These are phyloP conservation scores for Zelostemma sp. DNA, from an alignment of 1,140 invertebrate genomes.

Conservation along the genomic window DNA sequence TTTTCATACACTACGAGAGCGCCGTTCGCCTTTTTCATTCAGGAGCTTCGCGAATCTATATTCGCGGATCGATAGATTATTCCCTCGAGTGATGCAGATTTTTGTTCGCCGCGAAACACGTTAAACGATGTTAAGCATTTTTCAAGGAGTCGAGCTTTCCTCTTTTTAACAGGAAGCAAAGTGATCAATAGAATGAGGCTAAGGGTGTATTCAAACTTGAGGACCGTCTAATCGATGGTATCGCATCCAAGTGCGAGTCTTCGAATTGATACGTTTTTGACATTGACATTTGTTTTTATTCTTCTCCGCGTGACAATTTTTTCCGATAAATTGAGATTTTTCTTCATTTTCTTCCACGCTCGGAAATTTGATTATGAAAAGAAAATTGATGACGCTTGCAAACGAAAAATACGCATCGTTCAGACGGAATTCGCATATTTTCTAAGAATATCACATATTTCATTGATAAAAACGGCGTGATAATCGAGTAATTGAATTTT, in stretches of 20 bases:
- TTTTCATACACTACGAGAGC: slow-evolving; percentile 59
- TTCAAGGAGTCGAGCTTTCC: neutral
- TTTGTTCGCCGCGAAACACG: neutral
- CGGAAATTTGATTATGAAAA: too few species aligned
- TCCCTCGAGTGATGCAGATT: neutral
- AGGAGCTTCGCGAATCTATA: neutral
- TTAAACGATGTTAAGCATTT: slow-evolving; percentile 2
- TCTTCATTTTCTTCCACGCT: too few species aligned
- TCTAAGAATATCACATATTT: too few species aligned
- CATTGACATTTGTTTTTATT: too few species aligned
- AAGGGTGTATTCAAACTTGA: slow-evolving; percentile 31
- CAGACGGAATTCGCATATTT: too few species aligned
- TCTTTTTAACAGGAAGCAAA: too few species aligned
- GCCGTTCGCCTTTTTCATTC: neutral
- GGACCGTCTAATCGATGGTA: slow-evolving; percentile 28
- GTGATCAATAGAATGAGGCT: slow-evolving; percentile 20
- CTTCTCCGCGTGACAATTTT: too few species aligned
- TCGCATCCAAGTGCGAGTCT: slow-evolving; percentile 10
- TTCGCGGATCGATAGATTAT: neutral
- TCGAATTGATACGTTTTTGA: neutral
- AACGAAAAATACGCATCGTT: too few species aligned
- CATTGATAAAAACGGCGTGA: too few species aligned
- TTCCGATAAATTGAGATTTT: too few species aligned
- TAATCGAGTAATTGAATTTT: too few species aligned
- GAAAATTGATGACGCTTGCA: too few species aligned